Evolutionary conservation across 2,113 vertebrate genomes (phyloP).

Genomic region (Pyrgilauda ruficollis): DNA sequence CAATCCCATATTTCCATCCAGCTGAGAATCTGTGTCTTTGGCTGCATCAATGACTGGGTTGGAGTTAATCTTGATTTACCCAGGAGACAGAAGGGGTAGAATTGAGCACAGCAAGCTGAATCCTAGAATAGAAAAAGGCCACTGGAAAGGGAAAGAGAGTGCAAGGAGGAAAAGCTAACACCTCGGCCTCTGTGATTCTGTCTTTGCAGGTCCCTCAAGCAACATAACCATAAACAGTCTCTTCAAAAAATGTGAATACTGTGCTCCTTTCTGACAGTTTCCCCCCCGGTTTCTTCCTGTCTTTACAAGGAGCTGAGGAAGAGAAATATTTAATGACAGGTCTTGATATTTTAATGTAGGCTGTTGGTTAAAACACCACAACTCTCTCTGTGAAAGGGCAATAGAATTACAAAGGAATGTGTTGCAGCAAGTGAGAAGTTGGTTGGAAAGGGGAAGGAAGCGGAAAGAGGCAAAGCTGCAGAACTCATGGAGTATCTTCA

Average conservation of each 20-base stretch:
- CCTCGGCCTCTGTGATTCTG: neutral
- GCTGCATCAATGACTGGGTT: neutral
- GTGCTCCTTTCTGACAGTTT: constrained; percentile 42
- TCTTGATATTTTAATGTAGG: constrained; percentile 62
- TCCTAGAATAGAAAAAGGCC: constrained; percentile 6
- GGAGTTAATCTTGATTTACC: neutral
- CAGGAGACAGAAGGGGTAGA: neutral
- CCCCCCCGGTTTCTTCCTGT: neutral
- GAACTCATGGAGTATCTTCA: fast-evolving
- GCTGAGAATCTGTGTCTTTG: neutral
- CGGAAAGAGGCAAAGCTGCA: neutral
- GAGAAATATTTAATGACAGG: constrained; percentile 66
- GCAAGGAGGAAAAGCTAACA: neutral
- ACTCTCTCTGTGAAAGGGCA: neutral
- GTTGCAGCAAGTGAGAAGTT: neutral
- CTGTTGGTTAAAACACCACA: constrained; percentile 61
- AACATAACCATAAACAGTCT: constrained; percentile 39
- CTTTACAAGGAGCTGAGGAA: constrained; percentile 49
- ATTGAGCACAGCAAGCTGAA: neutral
- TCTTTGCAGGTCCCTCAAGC: constrained; percentile 41
- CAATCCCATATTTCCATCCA: neutral
- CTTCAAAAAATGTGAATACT: constrained; percentile 36
- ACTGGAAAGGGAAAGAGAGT: neutral
- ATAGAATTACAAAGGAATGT: neutral
- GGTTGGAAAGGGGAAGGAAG: neutral